Percentiles rank a stretch among this genome's conserved stretches.
These are phyloP conservation scores for Ptilodon capucinus DNA, from an alignment of 2,888 invertebrate species.

Conservation along the genomic window DNA sequence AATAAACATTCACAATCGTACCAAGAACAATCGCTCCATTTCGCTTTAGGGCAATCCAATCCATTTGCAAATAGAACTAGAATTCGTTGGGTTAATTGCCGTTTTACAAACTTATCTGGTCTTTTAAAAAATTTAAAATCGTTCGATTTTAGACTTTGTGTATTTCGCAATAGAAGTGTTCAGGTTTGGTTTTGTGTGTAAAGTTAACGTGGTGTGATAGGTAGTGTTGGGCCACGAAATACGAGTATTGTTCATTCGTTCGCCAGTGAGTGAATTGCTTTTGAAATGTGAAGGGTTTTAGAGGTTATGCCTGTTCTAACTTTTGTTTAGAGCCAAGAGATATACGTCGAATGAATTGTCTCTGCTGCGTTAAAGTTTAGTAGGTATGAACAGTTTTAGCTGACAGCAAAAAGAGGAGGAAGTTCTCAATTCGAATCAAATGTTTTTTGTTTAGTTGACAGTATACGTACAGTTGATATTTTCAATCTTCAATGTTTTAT, in stretches of 20 bases:
- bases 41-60: conserved; percentile 71
- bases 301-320: conserved; percentile 40
- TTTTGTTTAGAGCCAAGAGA: conserved; percentile 36
- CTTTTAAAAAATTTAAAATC: background rate
- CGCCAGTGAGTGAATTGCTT: conserved; percentile 66
- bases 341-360: conserved; percentile 7
- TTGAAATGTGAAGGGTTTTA: conserved; percentile 56
- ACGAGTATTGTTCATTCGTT: conserved; percentile 68
- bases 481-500: too few species aligned
- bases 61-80: conserved; percentile 73
- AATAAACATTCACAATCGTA: conserved; percentile 42
- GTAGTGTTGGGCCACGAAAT: conserved; percentile 59
- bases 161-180: background rate
- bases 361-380: background rate
- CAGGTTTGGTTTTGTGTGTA: background rate
- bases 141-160: conserved; percentile 28
- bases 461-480: too few species aligned
- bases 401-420: too few species aligned
- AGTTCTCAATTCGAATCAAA: too few species aligned
- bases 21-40: conserved; percentile 59
- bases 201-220: conserved; percentile 24
- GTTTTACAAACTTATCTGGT: conserved; percentile 32
- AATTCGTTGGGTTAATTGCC: conserved; percentile 72
- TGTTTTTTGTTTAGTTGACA: too few species aligned
- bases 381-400: too few species aligned